Conservation (phyloP, 2,797 vertebrate species). For the Synanceia verrucosa region DNA sequence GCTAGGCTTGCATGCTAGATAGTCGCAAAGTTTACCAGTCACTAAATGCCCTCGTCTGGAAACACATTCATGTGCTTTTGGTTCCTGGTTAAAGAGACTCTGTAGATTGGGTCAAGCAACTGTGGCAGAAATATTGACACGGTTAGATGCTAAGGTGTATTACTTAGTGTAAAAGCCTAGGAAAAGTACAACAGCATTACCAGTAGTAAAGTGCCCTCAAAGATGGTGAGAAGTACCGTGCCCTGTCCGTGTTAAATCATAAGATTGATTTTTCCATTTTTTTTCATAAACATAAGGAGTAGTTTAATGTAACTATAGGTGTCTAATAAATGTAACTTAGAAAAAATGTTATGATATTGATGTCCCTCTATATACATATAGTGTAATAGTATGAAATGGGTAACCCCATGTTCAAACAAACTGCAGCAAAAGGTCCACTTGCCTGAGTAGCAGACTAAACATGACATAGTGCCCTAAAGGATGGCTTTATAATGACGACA, state of each 20-base stretch:
- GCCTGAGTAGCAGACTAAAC: not conserved
- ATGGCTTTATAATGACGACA: not conserved
- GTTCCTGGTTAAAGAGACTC: too few relatives aligned
- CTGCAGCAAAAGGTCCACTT: not conserved
- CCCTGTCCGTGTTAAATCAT: not conserved
- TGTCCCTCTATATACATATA: not conserved
- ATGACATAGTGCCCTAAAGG: not conserved
- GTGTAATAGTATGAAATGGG: not conserved
- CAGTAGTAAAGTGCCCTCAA: not conserved
- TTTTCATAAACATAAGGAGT: not conserved
- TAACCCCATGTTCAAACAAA: not conserved
- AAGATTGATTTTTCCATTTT: not conserved
- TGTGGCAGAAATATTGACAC: not conserved
- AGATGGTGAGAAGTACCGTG: not conserved
- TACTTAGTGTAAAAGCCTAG: not conserved
- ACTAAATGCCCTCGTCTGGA: slow-evolving; percentile 42
- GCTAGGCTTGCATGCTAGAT: slow-evolving; percentile 29
- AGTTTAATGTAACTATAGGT: not conserved
- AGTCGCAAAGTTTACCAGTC: not conserved
- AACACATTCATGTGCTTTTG: slow-evolving; percentile 9
- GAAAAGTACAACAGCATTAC: not conserved
- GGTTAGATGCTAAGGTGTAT: not conserved
- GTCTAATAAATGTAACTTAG: not conserved
- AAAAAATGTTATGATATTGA: not conserved
- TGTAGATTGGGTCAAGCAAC: not conserved